Base-by-base conservation (phyloP, 1,140 invertebrate genomes). In the Cydia pomonella region DNA sequence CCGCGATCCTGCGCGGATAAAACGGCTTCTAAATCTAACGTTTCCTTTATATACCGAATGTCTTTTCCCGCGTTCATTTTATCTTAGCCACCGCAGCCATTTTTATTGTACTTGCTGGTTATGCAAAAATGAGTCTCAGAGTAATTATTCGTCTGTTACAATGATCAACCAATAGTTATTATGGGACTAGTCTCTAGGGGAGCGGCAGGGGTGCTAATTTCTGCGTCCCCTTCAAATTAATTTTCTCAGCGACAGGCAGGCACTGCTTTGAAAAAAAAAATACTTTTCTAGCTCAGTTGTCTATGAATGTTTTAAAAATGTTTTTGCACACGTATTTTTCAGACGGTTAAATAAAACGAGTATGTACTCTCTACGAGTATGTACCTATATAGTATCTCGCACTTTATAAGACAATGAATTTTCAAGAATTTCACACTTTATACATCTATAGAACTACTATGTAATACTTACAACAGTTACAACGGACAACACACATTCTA, bases 1-100 rank as follows among this genome's bases (percentile, higher is more conserved):
- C 78, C 81, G 80, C 77, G 82, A 81, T 76, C 80, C 81, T 85
- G 75, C 79, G 71, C 44, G 75, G 76, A 78, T 81, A 81, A 80
- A 79, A 69, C 64, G 13, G n/a, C 27, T 66, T 18, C 16, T 69
- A 69, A 66, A 66, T 25, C 63, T 29, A 66, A 25, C 16, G 63
- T 66, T 66, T 18, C 47, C n/a, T 50, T 50, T 47, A 47, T 10
- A 13, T 16, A 3, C 13, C 44, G 33, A 38, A 38, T 38, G 33
- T 10, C 33, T 38, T 47, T 47, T 47, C 44, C 13, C 16, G 16
- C 44, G 44, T 50, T 18, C 1, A 50, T 50, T 50, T 50, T 18
- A 7, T 50, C 47, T 50, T 18, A 50, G 47, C 6, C 16, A 50
- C 13, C 44, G 44, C 47, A 50, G n/a, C 6, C 47, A 50, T 50